phyloP scores from a whole-genome alignment of 2,797 vertebrate genomes.

The Apodemus agrarius region DNA sequence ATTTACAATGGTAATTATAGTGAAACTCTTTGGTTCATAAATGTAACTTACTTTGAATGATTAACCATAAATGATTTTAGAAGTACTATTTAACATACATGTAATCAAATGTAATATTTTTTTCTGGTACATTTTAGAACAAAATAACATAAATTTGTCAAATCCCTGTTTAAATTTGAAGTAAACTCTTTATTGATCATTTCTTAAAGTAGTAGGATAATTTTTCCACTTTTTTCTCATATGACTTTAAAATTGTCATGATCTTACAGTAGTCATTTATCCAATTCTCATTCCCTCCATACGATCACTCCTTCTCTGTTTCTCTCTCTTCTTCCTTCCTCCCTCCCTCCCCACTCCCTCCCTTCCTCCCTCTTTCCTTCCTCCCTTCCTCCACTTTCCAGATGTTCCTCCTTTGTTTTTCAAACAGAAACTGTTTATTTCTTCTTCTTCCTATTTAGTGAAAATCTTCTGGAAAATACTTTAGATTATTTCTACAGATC shows the following conservation, averaged over 20 bases:
- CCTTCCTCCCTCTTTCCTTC: background rate
- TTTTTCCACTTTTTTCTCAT: background rate
- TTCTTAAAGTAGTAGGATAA: slow-evolving; percentile 33
- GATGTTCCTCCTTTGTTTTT: background rate
- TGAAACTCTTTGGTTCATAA: slow-evolving; percentile 11
- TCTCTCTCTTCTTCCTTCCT: background rate
- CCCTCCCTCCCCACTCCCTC: background rate
- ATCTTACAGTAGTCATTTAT: background rate
- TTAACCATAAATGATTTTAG: slow-evolving; percentile 38
- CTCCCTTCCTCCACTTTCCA: background rate
- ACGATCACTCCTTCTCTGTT: background rate
- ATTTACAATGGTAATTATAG: slow-evolving; percentile 53
- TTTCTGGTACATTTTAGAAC: slow-evolving; percentile 27
- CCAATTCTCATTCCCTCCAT: background rate
- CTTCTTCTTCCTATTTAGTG: background rate
- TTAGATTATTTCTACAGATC: background rate
- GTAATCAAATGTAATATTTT: slow-evolving; percentile 14
- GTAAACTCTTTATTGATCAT: background rate
- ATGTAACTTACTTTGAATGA: slow-evolving; percentile 41
- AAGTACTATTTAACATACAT: slow-evolving; percentile 1
- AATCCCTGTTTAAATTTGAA: slow-evolving; percentile 51
- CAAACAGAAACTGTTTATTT: background rate
- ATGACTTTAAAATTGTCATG: background rate
- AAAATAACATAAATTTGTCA: slow-evolving; percentile 31
- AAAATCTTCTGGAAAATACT: background rate